Conservation (phyloP, 2,797 vertebrate genomes). For the Platalea minor region DNA sequence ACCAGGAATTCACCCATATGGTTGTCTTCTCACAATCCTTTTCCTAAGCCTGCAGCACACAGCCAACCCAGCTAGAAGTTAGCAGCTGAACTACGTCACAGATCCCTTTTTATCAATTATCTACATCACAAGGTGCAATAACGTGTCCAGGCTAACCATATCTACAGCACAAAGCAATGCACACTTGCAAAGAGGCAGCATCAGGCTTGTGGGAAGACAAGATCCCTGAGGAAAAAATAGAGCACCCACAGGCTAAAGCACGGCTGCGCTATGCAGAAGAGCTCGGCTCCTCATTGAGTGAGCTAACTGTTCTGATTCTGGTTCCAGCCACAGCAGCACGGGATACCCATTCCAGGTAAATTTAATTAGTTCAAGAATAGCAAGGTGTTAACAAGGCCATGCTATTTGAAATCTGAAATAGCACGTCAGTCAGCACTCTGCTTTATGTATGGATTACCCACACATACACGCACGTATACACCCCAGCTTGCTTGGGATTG, state of each 20-base stretch:
- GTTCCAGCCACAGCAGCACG: neutral
- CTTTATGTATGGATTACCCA: neutral
- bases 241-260: neutral
- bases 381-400: neutral
- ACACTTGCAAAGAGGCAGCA: neutral
- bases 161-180: neutral
- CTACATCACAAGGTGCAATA: neutral
- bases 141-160: neutral
- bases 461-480: accelerated
- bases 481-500: too few species aligned
- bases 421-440: neutral
- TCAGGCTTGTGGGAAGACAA: neutral
- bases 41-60: neutral
- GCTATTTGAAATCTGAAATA: neutral
- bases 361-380: neutral
- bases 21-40: neutral
- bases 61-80: neutral
- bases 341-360: neutral
- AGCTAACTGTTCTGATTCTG: neutral
- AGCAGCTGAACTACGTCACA: neutral
- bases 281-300: neutral
- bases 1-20: neutral
- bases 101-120: neutral
- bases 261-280: neutral
- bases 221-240: neutral